Evolutionary conservation across 2,113 vertebrate genomes (phyloP), one percentile per base, ranked within the genome.

Genomic region (Neoarius graeffei): DNA sequence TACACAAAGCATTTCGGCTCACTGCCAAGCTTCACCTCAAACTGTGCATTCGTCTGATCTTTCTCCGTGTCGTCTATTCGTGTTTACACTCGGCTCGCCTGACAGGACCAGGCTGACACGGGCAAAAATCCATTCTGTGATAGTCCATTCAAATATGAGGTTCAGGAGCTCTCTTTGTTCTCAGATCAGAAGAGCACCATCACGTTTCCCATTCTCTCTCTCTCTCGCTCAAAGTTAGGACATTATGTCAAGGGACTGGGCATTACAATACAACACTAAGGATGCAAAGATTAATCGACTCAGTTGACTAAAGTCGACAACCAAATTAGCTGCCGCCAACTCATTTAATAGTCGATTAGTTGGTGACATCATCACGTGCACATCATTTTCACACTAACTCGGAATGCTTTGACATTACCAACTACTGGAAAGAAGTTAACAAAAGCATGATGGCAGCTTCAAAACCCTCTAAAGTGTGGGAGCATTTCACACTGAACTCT

Each of bases 161-260:
- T 85, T 92, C 92, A 66, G 87, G 92, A 90, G 92, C 60, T 87
- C 73, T 91, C 94, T 94, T 94, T 95, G 91, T 94, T 94, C 91
- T 88, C 77, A 86, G 91, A 93, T 93, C 73, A 91, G 91, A 93
- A 90, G 86, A 82, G 59, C 57, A 84, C 89, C 83, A 92, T 23
- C 80, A 9, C 13, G 9, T 42, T 30, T 42, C 52, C 13, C n/a
- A 7, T 5, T 69, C 4, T 85, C 71, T 27, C 71, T 85, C 50
- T 27, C 25, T 56, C 76, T 77, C 50, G 42, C 42, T 42, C 42
- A 42, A 74, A 76, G 7, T 2, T 23, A 23, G 20, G 48, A 25
- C 42, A 50, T 52, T 52, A 52, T 77, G 15, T 77, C 74, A 77
- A 52, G 48, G 17, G 71, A 73, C 30, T 19, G 30, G 48, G 42